Evolutionary conservation across 2,888 invertebrate genomes (phyloP).

Genomic region (Beris chalybata): DNA sequence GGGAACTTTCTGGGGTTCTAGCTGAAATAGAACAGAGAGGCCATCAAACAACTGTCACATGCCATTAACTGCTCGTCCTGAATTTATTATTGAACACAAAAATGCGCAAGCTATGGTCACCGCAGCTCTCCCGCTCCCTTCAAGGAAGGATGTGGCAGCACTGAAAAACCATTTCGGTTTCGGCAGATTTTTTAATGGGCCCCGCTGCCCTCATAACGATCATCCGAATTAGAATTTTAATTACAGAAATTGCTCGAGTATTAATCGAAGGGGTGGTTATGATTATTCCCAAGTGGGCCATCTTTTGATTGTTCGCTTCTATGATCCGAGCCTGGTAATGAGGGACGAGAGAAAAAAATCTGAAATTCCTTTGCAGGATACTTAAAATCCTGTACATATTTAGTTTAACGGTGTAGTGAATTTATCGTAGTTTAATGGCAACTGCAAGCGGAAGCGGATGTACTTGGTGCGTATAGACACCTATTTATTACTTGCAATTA

Average conservation of each 20-base stretch:
- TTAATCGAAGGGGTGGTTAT: conserved; percentile 34
- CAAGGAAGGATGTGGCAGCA: too few relatives aligned
- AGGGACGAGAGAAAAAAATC: not conserved
- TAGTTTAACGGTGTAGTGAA: conserved; percentile 5
- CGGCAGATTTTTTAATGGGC: conserved; percentile 35
- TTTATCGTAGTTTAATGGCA: not conserved
- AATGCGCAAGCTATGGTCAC: not conserved
- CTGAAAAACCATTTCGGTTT: conserved; percentile 11
- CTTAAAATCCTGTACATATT: not conserved
- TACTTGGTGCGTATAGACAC: too few relatives aligned
- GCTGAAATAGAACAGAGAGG: conserved; percentile 12
- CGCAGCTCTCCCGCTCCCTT: too few relatives aligned
- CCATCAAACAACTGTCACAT: conserved; percentile 37
- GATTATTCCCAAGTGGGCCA: conserved; percentile 33
- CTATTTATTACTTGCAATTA: too few relatives aligned
- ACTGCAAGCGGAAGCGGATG: not conserved
- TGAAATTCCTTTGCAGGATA: not conserved
- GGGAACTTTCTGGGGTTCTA: not conserved
- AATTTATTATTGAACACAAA: conserved; percentile 27
- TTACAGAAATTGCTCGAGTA: conserved; percentile 38
- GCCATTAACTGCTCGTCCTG: conserved; percentile 36
- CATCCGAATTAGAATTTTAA: conserved; percentile 39
- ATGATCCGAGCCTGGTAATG: not conserved
- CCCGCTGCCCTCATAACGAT: conserved; percentile 35
- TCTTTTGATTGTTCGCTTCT: conserved; percentile 28